Evolutionary conservation across 2,113 vertebrate genomes (phyloP).

Genomic region (Origma solitaria): DNA sequence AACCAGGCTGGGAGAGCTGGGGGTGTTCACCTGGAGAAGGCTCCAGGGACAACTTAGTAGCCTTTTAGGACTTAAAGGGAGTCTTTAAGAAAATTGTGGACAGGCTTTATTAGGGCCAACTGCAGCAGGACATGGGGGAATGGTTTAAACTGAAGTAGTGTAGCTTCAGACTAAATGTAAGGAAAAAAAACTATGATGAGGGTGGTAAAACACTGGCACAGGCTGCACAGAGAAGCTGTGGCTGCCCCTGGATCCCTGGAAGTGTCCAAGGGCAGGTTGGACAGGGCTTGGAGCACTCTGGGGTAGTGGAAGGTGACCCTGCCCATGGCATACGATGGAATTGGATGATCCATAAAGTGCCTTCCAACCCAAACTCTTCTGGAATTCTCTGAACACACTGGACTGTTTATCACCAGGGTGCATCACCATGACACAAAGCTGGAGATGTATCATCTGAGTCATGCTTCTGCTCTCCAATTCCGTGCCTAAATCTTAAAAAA

Average conservation of each 20-base stretch:
- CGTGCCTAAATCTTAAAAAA: neutral
- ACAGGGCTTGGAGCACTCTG: accelerated
- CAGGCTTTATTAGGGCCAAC: neutral
- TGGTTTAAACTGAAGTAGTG: neutral
- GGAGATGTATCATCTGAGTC: neutral
- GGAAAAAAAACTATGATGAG: neutral
- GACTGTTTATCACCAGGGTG: neutral
- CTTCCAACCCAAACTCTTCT: neutral
- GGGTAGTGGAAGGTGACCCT: accelerated
- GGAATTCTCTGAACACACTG: neutral
- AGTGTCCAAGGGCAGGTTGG: neutral
- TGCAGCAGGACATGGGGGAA: neutral
- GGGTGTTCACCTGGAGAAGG: neutral
- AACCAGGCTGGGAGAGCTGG: neutral
- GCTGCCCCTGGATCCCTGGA: neutral
- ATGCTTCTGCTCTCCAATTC: neutral
- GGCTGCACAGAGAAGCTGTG: neutral
- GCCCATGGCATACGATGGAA: accelerated
- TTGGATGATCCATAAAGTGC: accelerated
- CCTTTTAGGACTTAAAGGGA: neutral
- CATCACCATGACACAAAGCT: neutral
- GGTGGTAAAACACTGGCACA: accelerated
- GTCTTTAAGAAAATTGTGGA: neutral
- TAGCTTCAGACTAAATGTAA: neutral
- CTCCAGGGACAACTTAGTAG: neutral